Evolutionary conservation across 2,113 vertebrate genomes (phyloP), one percentile per base, ranked within the genome.

Genomic region (Cyphomyrus discorhynchus): DNA sequence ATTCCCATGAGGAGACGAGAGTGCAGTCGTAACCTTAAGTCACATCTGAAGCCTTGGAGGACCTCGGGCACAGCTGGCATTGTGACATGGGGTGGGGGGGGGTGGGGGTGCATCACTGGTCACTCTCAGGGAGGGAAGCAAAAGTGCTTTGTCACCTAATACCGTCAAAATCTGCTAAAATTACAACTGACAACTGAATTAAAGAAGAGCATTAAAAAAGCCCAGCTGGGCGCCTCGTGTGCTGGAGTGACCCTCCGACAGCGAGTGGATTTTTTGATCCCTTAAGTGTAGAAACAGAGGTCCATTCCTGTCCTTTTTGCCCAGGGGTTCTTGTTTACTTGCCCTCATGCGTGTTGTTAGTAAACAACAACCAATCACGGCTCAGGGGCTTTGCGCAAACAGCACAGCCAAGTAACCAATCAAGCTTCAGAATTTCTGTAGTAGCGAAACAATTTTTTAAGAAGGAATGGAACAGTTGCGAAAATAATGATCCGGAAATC

Each of bases 191-290:
- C 62, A 66, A 66, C 70, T 77, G 35, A 77, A 39, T 77, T 9
- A 49, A 49, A n/a, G 49, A n/a, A 47, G 83, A 27, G 45, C 7
- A 85, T 46, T 47, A 31, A 47, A 86, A 50, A 3, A 49, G n/a
- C 35, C 86, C 50, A 90, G 77, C 88, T 88, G 13, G 5, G 58
- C 24, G 89, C 52, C 27, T 35, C 9, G 91, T 89, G 74, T 5
- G 35, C 17, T 39, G 35, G 2, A 42, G 35, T 80, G 15, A 42
- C 27, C 27, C 70, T 77, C 70, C 0, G 1, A 8, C 5, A 0
- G 35, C n/a, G 74, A 17, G 35, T 42, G 35, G 35, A 42, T 39
- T 80, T 77, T 80, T 42, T 66, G 62, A 66, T 66, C 62, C n/a
- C 62, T 66, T 70, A 70, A 66, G 8, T 1, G 62, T 66, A 66